Conservation (phyloP, 2,888 invertebrate genomes). For the Diaprepes abbreviatus region DNA sequence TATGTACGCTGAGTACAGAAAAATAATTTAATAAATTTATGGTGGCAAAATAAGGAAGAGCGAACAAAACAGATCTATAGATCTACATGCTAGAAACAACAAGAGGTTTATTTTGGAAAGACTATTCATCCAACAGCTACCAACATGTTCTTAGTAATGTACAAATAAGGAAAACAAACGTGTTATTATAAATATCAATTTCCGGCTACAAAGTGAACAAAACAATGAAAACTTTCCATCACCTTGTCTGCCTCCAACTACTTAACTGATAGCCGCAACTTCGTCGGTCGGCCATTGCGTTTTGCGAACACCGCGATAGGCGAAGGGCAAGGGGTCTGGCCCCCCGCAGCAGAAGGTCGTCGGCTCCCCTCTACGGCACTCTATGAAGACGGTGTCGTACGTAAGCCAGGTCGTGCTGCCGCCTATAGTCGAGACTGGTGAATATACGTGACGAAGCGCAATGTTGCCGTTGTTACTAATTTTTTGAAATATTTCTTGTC, state of each 20-base stretch:
- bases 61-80: no score
- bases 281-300: slow-evolving; percentile 59
- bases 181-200: slow-evolving; percentile 16
- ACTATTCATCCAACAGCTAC: no score
- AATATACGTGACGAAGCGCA: background rate
- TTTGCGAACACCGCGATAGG: slow-evolving; percentile 53
- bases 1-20: no score
- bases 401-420: slow-evolving; percentile 41
- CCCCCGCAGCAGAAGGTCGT: slow-evolving; percentile 45
- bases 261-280: slow-evolving; percentile 26
- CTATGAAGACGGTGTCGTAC: slow-evolving; percentile 9
- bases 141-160: no score
- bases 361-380: slow-evolving; percentile 30
- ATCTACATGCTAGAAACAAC: no score
- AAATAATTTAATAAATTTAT: no score
- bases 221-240: slow-evolving; percentile 13
- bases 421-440: slow-evolving; percentile 10
- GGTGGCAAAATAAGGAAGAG: no score
- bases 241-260: background rate
- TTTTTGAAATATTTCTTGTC: no score
- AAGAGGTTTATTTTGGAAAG: no score
- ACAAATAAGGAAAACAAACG: background rate
- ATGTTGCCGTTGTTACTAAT: slow-evolving; percentile 18
- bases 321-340: slow-evolving; percentile 55
- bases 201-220: slow-evolving; percentile 5